Percentiles rank a stretch among this genome's conserved stretches.
Conservation (phyloP, 2,113 vertebrate genomes). For the Rhynchomys soricoides region DNA sequence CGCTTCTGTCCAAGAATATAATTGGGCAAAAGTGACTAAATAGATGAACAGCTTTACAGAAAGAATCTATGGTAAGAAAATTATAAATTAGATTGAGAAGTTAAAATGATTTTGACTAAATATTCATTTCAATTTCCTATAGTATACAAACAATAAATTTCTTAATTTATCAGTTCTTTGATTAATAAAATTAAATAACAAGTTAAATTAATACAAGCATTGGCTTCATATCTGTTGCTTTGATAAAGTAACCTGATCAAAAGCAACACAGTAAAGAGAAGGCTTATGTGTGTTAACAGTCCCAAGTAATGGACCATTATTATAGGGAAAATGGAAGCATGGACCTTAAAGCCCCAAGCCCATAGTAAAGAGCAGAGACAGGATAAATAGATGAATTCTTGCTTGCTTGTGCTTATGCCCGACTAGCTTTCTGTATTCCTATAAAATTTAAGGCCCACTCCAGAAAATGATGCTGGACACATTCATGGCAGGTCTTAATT, state of each 20-base stretch:
- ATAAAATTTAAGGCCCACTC: neutral
- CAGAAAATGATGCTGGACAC: neutral
- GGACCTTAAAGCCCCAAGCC: no score
- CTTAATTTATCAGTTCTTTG: neutral
- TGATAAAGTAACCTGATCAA: neutral
- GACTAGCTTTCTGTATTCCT: no score
- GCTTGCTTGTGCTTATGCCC: neutral
- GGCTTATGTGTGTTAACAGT: neutral
- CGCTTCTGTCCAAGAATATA: slow-evolving; percentile 63
- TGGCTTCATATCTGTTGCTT: neutral
- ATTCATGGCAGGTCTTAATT: neutral
- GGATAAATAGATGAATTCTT: neutral
- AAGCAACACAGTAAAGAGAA: neutral
- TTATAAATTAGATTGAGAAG: neutral
- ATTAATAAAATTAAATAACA: neutral
- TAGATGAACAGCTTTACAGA: slow-evolving; percentile 26
- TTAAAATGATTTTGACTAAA: neutral
- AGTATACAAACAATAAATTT: neutral
- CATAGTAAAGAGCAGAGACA: neutral
- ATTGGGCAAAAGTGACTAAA: slow-evolving; percentile 54
- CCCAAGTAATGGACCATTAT: neutral
- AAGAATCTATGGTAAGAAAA: slow-evolving; percentile 41
- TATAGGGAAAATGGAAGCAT: no score
- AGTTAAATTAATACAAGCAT: neutral
- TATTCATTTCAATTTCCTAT: neutral